Conservation (phyloP, 2,888 invertebrate species). For the Mesochorus sp. region DNA sequence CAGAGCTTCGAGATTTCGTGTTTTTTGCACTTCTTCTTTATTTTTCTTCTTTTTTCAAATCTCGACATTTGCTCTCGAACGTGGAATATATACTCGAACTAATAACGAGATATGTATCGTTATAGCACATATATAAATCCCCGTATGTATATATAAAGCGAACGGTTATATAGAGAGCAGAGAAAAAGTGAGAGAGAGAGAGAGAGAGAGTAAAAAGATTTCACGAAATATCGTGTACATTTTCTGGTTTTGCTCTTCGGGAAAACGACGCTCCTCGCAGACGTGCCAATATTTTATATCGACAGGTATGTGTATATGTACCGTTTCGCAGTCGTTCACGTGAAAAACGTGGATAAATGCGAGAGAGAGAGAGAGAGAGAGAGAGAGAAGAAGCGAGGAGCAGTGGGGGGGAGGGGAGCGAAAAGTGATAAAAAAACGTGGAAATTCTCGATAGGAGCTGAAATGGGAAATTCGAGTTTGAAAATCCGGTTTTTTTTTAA, state of each 20-base stretch:
- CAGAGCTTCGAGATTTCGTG: constrained; percentile 28
- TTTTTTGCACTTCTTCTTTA: constrained; percentile 2
- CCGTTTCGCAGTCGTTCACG: constrained; percentile 51
- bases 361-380: constrained; percentile 40
- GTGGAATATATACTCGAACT: constrained; percentile 31
- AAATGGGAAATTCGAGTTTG: constrained; percentile 36
- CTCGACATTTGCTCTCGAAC: constrained; percentile 36
- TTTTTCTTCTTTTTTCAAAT: background rate
- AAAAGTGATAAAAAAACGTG: too few relatives aligned
- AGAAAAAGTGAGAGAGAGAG: too few relatives aligned
- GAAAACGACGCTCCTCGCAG: background rate
- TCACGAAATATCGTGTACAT: constrained; percentile 43
- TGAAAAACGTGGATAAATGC: constrained; percentile 62
- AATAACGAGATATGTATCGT: constrained; percentile 44
- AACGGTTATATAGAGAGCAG: too few relatives aligned
- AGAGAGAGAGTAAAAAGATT: too few relatives aligned
- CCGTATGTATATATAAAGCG: constrained; percentile 1
- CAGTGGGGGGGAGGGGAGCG: background rate
- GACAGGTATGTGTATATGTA: constrained; percentile 49
- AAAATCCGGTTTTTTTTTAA: background rate
- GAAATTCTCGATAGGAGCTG: constrained; percentile 54
- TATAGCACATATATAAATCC: background rate
- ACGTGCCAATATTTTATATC: constrained; percentile 64
- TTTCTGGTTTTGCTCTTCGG: constrained; percentile 36
- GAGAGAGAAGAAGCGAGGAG: background rate